Conservation (phyloP, 1,140 invertebrate genomes). For the Drosophila neocordata region DNA sequence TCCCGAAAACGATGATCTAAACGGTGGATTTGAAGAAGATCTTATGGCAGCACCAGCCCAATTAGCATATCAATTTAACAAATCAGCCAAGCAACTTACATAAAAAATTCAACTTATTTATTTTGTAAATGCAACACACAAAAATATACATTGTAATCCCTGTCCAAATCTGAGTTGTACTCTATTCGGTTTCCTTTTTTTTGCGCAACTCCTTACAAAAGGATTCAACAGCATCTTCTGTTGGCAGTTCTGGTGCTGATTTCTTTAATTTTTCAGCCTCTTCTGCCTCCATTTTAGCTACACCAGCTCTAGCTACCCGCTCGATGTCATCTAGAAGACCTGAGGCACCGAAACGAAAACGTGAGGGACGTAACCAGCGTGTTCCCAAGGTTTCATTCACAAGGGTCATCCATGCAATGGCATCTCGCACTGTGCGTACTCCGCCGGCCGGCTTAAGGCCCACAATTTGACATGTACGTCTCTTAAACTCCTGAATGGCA, state of each 20-base stretch:
- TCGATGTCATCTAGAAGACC: slow-evolving; percentile 91
- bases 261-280: slow-evolving; percentile 17
- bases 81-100: slow-evolving; percentile 13
- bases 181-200: slow-evolving; percentile 23
- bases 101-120: slow-evolving; percentile 44
- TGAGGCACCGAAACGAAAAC: slow-evolving; percentile 98
- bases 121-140: slow-evolving; percentile 61
- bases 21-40: slow-evolving; percentile 59
- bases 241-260: background rate
- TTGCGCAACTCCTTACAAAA: slow-evolving; percentile 50
- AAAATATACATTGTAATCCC: slow-evolving; percentile 50
- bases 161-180: slow-evolving; percentile 1
- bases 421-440: slow-evolving; percentile 93
- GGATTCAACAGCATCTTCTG: slow-evolving; percentile 13
- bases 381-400: slow-evolving; percentile 93
- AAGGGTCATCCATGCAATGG: slow-evolving; percentile 93
- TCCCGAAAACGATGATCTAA: slow-evolving; percentile 62
- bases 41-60: slow-evolving; percentile 71
- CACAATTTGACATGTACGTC: slow-evolving; percentile 89
- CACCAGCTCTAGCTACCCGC: slow-evolving; percentile 61
- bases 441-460: slow-evolving; percentile 99
- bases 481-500: slow-evolving; percentile 93
- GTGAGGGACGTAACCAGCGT: slow-evolving; percentile 91
- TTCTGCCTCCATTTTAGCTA: slow-evolving; percentile 41
- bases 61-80: slow-evolving; percentile 49